Percentiles rank a stretch among this genome's conserved stretches.
Conservation (phyloP, 2,797 vertebrate species). For the Chaunax sp. region DNA sequence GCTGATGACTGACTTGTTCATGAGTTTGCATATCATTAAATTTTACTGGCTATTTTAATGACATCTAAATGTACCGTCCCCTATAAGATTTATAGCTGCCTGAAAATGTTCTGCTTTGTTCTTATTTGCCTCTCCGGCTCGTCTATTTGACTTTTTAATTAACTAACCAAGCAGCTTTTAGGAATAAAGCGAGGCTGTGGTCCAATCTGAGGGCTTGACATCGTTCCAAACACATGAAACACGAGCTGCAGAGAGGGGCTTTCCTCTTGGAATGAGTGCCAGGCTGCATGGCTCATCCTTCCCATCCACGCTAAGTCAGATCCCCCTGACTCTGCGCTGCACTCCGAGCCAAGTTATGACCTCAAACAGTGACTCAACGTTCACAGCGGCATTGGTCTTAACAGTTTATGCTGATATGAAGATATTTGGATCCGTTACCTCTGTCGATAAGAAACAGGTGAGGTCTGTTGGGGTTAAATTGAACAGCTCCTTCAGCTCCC, state of each 20-base stretch:
- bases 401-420: conserved; percentile 28
- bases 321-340: conserved; percentile 17
- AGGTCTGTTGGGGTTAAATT: conserved; percentile 14
- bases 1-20: conserved; percentile 8
- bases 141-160: conserved; percentile 30
- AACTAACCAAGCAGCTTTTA: conserved; percentile 9
- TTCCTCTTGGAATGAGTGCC: conserved; percentile 41
- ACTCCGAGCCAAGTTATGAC: conserved; percentile 58
- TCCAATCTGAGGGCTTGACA: conserved; percentile 14
- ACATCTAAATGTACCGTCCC: conserved; percentile 4
- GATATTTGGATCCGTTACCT: conserved; percentile 18
- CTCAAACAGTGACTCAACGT: conserved; percentile 49
- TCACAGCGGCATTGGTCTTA: conserved; percentile 30
- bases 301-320: conserved; percentile 32
- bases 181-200: background rate
- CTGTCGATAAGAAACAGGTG: conserved; percentile 47
- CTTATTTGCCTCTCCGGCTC: conserved; percentile 1
- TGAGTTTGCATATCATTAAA: conserved; percentile 15
- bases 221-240: conserved; percentile 27
- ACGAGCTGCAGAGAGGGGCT: conserved; percentile 44
- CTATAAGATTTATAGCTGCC: conserved; percentile 20
- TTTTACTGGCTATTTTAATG: conserved; percentile 44
- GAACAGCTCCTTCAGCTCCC: conserved; percentile 19
- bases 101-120: conserved; percentile 23
- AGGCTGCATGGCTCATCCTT: conserved; percentile 29